Evolutionary conservation across 2,888 invertebrate genomes (phyloP).

Genomic region (Acanthococcus lagerstroemiae): DNA sequence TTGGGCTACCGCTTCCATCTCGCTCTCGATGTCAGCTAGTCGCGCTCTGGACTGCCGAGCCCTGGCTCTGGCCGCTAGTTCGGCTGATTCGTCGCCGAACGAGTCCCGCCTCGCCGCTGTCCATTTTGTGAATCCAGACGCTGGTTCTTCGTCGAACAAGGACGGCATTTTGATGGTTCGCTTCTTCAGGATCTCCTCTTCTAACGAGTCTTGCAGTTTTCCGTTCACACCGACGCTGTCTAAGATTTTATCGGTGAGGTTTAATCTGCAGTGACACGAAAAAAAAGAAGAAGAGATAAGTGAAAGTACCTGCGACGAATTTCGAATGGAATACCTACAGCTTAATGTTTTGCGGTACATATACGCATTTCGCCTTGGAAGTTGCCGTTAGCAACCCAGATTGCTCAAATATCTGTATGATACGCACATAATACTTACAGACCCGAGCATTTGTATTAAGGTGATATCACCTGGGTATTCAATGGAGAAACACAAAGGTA

Average conservation of each 20-base stretch:
- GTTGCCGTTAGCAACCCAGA: no score
- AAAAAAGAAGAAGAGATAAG: neutral
- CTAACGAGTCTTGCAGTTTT: constrained; percentile 36
- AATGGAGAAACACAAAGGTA: no score
- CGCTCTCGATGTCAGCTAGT: constrained; percentile 60
- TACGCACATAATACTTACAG: no score
- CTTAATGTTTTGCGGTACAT: no score
- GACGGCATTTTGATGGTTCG: constrained; percentile 34
- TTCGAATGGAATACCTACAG: no score
- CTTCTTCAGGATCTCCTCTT: constrained; percentile 36
- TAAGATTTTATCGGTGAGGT: constrained; percentile 54
- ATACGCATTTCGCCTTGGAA: no score
- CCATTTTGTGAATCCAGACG: constrained; percentile 47
- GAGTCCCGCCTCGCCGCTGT: constrained; percentile 43
- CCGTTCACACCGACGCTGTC: constrained; percentile 49
- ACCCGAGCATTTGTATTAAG: no score
- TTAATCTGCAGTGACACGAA: constrained; percentile 37
- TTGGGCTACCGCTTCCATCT: constrained; percentile 61
- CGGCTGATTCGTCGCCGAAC: constrained; percentile 42
- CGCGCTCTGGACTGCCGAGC: constrained; percentile 58
- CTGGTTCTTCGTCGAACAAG: constrained; percentile 32
- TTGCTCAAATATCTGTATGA: no score
- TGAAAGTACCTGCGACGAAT: no score
- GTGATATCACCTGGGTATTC: no score
- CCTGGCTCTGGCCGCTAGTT: constrained; percentile 52